Base-by-base conservation (phyloP, 2,113 vertebrate species). In the Ochotona princeps region DNA sequence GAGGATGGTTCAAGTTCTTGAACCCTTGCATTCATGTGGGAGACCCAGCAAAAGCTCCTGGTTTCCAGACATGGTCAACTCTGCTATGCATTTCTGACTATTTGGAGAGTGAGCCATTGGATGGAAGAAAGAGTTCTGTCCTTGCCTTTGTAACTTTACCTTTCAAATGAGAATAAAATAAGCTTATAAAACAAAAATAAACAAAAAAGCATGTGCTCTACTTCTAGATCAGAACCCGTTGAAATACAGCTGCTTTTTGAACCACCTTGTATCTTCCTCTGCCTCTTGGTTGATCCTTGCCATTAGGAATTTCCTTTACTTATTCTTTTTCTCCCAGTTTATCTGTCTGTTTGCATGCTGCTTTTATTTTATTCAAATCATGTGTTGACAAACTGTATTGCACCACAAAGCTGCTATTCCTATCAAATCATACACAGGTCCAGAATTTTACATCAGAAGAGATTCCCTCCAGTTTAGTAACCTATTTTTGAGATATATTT, bases 351-450 rank as follows among this genome's bases (percentile, higher is more conserved):
- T 57, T 92, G 73, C 91, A 80, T 92, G 51, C 51, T 89, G 73
- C 69, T 92, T 82, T 94, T 72, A 60, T 84, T 97, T 94, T 81
- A 66, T 85, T 91, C 47, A 65, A 70, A 79, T 61, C 18, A 13
- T 87, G 67, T 94, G 91, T 87, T 91, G 87, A 95, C 91, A 92
- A 78, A 92, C 84, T 91, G 92, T 72, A 44, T 88, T 87, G 91
- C 86, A 87, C 81, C 73, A 73, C 65, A 82, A 91, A 91, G 57
- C 95, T 79, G 76, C 95, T 94, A 67, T 89, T 91, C 89, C 76
- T 93, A 70, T 87, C 83, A 82, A 74, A 89, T 82, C 5, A 0
- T 38, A 70, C 32, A 70, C 57, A 70, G 38, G 89, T 51, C 47
- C 57, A 96, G 83, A 94, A 79, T 57, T 92, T 73, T 81, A 35